Conservation (phyloP, 2,797 vertebrate species). For the Trachops cirrhosus region DNA sequence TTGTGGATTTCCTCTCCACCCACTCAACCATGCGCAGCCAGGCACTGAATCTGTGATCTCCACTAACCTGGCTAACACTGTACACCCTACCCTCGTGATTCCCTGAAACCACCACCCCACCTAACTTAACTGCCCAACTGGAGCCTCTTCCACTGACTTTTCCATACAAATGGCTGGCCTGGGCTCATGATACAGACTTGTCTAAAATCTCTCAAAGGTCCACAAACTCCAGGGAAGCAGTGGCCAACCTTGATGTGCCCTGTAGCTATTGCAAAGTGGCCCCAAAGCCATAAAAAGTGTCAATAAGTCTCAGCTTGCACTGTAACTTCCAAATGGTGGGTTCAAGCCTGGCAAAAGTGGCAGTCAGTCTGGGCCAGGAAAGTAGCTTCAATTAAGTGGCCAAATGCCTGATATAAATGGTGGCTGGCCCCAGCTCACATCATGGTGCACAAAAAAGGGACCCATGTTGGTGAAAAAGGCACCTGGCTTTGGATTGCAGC, state of each 20-base stretch:
- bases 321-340: too few species aligned
- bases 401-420: neutral
- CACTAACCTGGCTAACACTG: neutral
- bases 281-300: neutral
- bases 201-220: neutral
- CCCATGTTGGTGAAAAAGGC: neutral
- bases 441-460: neutral
- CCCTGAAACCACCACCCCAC: neutral
- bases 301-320: neutral
- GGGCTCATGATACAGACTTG: neutral
- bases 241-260: neutral
- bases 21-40: neutral
- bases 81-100: neutral
- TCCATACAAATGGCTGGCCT: neutral
- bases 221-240: neutral
- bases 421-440: neutral
- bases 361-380: neutral
- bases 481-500: neutral
- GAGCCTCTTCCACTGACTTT: neutral
- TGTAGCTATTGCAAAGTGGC: neutral
- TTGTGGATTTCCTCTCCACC: neutral
- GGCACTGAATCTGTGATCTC: neutral
- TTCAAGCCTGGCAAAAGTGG: neutral
- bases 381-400: neutral
- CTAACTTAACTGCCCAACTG: neutral